These are phyloP conservation scores for Diachasma alloeum DNA, from an alignment of 1,140 invertebrate genomes.

Conservation along the genomic window DNA sequence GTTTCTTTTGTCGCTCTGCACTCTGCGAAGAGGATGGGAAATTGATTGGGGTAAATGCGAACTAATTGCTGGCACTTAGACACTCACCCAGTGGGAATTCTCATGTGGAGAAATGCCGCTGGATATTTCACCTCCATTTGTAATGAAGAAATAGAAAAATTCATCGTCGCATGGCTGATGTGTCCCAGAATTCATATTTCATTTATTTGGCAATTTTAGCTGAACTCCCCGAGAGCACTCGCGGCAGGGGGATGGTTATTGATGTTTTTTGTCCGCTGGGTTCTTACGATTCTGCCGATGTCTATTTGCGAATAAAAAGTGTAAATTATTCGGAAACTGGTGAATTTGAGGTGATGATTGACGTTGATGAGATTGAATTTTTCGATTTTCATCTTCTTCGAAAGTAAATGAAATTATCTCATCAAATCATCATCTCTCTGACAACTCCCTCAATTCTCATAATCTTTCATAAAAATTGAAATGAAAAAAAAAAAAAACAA, in stretches of 20 bases:
- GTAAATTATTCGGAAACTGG: background rate
- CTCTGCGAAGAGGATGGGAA: background rate
- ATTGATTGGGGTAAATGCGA: background rate
- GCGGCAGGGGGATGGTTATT: background rate
- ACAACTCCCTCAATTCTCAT: too few relatives aligned
- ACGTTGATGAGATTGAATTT: background rate
- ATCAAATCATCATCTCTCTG: too few relatives aligned
- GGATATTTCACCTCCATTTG: background rate
- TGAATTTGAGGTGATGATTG: background rate
- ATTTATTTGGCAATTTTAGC: background rate
- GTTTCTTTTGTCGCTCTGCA: background rate
- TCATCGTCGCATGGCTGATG: background rate
- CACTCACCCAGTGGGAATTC: background rate
- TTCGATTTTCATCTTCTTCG: background rate
- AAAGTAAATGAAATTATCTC: background rate
- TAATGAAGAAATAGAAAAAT: background rate
- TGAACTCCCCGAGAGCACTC: background rate
- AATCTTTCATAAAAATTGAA: too few relatives aligned
- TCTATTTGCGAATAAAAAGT: background rate
- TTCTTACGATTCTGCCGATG: background rate
- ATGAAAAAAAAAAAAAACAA: too few relatives aligned
- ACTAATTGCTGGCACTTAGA: slow-evolving; percentile 3
- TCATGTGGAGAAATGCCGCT: background rate
- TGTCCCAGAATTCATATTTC: background rate
- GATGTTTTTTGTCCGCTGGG: background rate